Conservation (phyloP, 2,888 invertebrate genomes). For the Ormia ochracea region DNA sequence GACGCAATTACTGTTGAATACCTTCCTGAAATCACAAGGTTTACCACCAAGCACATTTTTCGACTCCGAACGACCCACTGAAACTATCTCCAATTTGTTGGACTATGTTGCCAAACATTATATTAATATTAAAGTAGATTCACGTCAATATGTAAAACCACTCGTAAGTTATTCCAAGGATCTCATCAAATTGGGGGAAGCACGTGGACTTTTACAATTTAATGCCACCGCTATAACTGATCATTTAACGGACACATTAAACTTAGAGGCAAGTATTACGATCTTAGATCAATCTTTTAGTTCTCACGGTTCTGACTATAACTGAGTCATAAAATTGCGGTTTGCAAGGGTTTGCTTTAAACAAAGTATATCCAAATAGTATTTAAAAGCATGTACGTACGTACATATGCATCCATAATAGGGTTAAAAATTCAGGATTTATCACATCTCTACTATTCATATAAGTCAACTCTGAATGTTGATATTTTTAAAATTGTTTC, state of each 20-base stretch:
- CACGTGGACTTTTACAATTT: constrained; percentile 82
- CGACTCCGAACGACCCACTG: constrained; percentile 82
- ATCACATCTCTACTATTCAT: too few relatives aligned
- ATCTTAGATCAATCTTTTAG: not conserved
- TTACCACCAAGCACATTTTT: constrained; percentile 84
- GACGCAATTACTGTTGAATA: constrained; percentile 84
- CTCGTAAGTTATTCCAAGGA: constrained; percentile 85
- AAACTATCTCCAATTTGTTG: constrained; percentile 83
- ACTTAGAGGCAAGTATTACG: constrained; percentile 81
- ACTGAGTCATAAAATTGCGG: too few relatives aligned
- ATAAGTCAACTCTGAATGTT: too few relatives aligned
- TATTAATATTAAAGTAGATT: constrained; percentile 84
- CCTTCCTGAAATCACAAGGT: constrained; percentile 85
- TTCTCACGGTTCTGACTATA: not conserved
- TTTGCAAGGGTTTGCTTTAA: too few relatives aligned
- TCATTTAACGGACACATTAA: constrained; percentile 86
- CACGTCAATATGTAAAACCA: constrained; percentile 85
- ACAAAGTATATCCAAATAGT: too few relatives aligned
- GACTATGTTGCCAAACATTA: constrained; percentile 84
- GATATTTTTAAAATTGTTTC: too few relatives aligned
- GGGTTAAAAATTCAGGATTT: too few relatives aligned
- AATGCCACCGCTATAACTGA: constrained; percentile 86
- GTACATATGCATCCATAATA: too few relatives aligned
- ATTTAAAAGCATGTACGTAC: too few relatives aligned
- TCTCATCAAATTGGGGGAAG: constrained; percentile 83